Evolutionary conservation across 2,113 vertebrate species (phyloP), one percentile per base, ranked within the genome.

Genomic region (Hemiscyllium ocellatum): DNA sequence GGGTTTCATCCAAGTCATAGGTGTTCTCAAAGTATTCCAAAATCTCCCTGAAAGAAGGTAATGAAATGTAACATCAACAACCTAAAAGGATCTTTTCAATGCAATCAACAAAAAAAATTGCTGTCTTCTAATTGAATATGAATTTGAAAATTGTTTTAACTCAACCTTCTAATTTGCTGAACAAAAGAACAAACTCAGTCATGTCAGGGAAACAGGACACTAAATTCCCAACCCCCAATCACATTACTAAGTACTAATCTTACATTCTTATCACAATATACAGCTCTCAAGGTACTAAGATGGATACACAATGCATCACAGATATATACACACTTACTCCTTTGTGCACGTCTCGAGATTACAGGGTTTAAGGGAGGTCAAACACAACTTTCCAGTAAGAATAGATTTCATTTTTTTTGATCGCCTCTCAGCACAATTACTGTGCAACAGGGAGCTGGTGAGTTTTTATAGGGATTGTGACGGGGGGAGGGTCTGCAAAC

Each of bases 21-120:
- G 91, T 94, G 65, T 94, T 94, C 37, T 94, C 91, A 94, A 94
- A 94, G 42, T 94, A 94, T 24, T 68, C 66, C 65, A 94, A 94
- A 26, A 94, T 50, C 7, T 94, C 93, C 12, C 93, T 94, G 65
- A 94, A 70, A 94, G 24, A 87, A 33, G 1, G 52, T 4, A n/a
- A 17, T 65, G n/a, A 65, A 91, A 83, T 83, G n/a, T 37, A 22
- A 91, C 87, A 91, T 91, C 33, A 91, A 91, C 56, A n/a, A 91
- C 17, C 52, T 19, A 17, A 61, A 91, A 65, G 52, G 10, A 61
- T 56, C 4, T 4, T 7, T 83, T 47, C 24, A 61, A 65, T 61
- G 61, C 17, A 29, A 29, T 22, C 7, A 61, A 26, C 42, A 86
- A 83, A 89, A 26, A 33, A 91, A 12, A 65, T 5, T 89, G 24